Conservation (phyloP, 2,113 vertebrate species). For the Mastomys natalensis region DNA sequence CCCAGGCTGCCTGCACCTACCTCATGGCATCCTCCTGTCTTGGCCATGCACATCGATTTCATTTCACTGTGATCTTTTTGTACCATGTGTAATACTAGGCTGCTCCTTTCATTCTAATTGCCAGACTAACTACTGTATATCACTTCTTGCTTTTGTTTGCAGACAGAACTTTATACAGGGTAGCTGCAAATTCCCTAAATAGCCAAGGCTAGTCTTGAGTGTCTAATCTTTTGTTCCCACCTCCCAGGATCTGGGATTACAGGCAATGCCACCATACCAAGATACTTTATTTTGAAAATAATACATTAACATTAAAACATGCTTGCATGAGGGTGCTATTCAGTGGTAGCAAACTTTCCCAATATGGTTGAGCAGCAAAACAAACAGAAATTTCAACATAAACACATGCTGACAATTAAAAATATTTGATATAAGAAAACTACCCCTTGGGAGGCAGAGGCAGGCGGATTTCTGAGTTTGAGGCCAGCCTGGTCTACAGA, state of each 20-base stretch:
- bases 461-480: too few species aligned
- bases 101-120: conserved; percentile 40
- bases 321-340: background rate
- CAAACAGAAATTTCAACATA: background rate
- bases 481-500: too few species aligned
- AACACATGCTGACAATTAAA: background rate
- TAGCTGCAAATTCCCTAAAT: background rate
- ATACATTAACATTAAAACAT: conserved; percentile 29
- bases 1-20: too few species aligned
- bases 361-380: background rate
- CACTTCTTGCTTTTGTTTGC: background rate
- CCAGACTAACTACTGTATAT: background rate
- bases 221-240: background rate
- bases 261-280: background rate
- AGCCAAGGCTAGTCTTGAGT: too few species aligned
- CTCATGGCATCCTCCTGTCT: background rate
- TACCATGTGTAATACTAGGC: background rate
- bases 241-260: background rate
- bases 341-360: background rate
- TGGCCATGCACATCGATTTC: background rate
- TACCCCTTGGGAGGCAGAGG: too few species aligned
- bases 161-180: background rate
- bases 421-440: background rate
- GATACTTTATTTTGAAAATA: background rate
- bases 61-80: background rate